Base-by-base conservation (phyloP, 2,888 invertebrate species). In the Malthinus seriepunctatus region DNA sequence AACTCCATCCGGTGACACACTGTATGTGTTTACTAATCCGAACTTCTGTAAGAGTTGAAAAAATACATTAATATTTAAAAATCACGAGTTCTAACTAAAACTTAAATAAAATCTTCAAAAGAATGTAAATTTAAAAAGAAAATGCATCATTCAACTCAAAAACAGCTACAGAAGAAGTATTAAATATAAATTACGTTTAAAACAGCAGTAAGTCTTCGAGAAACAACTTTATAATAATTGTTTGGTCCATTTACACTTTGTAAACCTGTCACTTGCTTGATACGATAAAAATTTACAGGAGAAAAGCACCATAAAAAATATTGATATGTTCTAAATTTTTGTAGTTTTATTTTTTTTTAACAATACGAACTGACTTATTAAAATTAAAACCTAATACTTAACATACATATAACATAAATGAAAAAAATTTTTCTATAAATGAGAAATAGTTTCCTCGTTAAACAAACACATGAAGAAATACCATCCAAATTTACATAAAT, bases 341-440 rank as follows among this genome's bases (percentile, higher is more conserved):
- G 14, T 50, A 56, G 51, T 51, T 37, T 31, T 34, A 51, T 55
- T 37, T 57, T 59, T 59, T 54, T 59, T 59, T 42, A 44, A 54
- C 50, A 50, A 31, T 42, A 54, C n/a, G 49, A 33, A 33, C 23
- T 50, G 50, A 37, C 48, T 58, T 58, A 59, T 50, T 51, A 45
- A 59, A 51, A 56, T 56, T 3, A 56, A 60, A 60, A 51, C 56
- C 54, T 59, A 59, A 51, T 23, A 48, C 38, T 45, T 50, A 59
- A 54, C 32, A 44, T 46, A 55, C n/a, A 23, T 23, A 5, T 23
- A 23, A 23, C 23, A 23, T 5, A 23, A 23, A 3, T 23, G 23
- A 23, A 23, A 23, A 23, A 23, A 23, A 5, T 23, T 23, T 5
- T 2, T 23, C 23, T 23, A n/a, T n/a, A n/a, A 23, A 23, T 5